Evolutionary conservation across 2,797 vertebrate genomes (phyloP).

Genomic region (Sebastes minor): DNA sequence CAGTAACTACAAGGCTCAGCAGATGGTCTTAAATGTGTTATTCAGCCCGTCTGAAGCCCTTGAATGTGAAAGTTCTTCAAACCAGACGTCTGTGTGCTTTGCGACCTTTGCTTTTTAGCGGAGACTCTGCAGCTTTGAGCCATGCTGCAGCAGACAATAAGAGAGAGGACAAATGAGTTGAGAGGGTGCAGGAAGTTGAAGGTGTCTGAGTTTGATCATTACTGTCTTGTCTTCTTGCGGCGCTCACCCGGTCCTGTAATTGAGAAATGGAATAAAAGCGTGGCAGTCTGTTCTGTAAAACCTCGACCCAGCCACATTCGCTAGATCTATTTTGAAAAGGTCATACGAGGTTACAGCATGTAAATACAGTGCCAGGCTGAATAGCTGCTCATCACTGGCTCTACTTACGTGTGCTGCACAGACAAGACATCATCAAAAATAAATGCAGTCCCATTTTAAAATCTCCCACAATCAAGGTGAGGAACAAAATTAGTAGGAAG

Average conservation of each 20-base stretch:
- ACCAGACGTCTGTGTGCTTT: not conserved
- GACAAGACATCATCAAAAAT: not conserved
- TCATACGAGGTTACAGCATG: not conserved
- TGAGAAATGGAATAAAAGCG: not conserved
- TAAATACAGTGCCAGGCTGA: not conserved
- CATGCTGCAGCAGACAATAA: not conserved
- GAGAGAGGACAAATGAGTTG: not conserved
- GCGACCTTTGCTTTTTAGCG: constrained; percentile 17
- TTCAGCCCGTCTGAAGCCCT: not conserved
- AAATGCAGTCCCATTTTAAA: not conserved
- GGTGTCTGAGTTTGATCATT: constrained; percentile 16
- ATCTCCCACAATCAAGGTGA: constrained; percentile 12
- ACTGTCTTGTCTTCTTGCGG: not conserved
- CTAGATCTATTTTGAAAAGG: constrained; percentile 14
- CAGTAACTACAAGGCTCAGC: not conserved
- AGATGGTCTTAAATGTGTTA: not conserved
- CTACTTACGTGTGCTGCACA: not conserved
- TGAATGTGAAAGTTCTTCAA: not conserved
- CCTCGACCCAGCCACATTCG: not conserved
- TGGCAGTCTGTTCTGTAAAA: not conserved
- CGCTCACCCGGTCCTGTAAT: not conserved
- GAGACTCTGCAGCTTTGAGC: constrained; percentile 23
- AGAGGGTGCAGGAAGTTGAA: constrained; percentile 8
- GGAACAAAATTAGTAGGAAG: not conserved
- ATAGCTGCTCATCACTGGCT: not conserved